Base-by-base conservation (phyloP, 1,140 invertebrate species). In the Saccostrea cuccullata region DNA sequence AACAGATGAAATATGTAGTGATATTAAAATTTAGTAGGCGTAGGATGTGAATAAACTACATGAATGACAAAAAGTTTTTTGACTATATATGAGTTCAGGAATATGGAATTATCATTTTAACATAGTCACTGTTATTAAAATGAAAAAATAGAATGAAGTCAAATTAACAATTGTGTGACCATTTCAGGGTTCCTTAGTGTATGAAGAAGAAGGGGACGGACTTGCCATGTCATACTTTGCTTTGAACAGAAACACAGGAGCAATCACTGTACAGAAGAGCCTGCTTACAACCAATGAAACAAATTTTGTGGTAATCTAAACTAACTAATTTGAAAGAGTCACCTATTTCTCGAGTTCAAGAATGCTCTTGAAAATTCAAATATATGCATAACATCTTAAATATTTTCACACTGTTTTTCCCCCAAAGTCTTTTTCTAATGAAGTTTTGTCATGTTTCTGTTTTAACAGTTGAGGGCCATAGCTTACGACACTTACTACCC, bases 401-500 rank as follows among this genome's bases (percentile, higher is more conserved):
- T 47, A 47, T 47, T 47, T 0, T 47, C 9, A 47, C 40, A 47
- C 6, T 2, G 47, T 47, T 47, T 47, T 47, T 47, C 0, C 47
- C 47, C 47, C 5, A 47, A 47, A 47, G 47, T 47, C 47, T 36
- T 36, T 2, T 36, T 36, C 30, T 47, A 47, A 47, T 8, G 5
- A 47, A 47, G 47, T 9, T 47, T 47, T 47, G 5, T 47, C 47
- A 47, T 47, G 58, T 87, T 55, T 47, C 55, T n/a, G 15, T 84
- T n/a, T 84, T 91, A 90, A 55, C 87, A 92, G 91, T 87, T 92
- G 56, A 30, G 84, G 84, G 86, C 91, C 12, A 67, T 89, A 67
- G 92, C 91, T 2, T 98, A 85, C 58, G 77, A 87, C 58, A 67
- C 85, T n/a, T 87, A 83, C 87, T 84, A 86, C 85, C 84, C 84